phyloP scores from a whole-genome alignment of 2,888 invertebrate species.

The Rhogogaster chlorosoma region DNA sequence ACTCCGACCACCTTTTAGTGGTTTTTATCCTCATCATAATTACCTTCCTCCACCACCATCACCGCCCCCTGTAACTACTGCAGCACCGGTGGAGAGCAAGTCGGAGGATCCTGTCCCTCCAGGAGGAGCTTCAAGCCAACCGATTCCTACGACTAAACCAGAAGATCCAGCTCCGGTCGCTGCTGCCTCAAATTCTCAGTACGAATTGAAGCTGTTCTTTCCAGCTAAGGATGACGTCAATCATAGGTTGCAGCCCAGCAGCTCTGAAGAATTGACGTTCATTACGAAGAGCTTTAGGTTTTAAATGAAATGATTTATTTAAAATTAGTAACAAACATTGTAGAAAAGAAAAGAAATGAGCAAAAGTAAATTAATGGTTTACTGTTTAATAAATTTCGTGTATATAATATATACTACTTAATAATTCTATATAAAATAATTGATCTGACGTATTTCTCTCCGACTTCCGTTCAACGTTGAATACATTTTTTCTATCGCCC shows the following conservation, averaged over 20 bases:
- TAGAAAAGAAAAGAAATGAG: neutral
- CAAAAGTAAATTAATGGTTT: neutral
- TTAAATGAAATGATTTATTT: neutral
- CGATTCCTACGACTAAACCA: conserved; percentile 31
- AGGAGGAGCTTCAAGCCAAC: conserved; percentile 1
- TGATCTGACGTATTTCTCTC: neutral
- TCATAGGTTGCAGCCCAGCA: neutral
- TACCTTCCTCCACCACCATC: conserved; percentile 15
- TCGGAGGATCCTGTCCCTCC: neutral
- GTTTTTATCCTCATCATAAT: conserved; percentile 43
- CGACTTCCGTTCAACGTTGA: neutral
- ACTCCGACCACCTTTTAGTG: conserved; percentile 33
- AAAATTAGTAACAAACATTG: neutral
- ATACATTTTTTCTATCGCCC: neutral
- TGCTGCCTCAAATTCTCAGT: conserved; percentile 45
- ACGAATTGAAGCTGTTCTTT: conserved; percentile 53
- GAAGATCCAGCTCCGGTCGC: neutral
- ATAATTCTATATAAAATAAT: neutral
- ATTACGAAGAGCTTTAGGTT: neutral
- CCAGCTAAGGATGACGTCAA: conserved; percentile 55
- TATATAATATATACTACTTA: conserved; percentile 27
- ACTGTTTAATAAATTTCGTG: neutral
- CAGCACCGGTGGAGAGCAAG: neutral
- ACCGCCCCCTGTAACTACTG: neutral
- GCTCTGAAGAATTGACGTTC: neutral